Evolutionary conservation across 2,888 invertebrate genomes (phyloP).

Genomic region (Bimastos eiseni): DNA sequence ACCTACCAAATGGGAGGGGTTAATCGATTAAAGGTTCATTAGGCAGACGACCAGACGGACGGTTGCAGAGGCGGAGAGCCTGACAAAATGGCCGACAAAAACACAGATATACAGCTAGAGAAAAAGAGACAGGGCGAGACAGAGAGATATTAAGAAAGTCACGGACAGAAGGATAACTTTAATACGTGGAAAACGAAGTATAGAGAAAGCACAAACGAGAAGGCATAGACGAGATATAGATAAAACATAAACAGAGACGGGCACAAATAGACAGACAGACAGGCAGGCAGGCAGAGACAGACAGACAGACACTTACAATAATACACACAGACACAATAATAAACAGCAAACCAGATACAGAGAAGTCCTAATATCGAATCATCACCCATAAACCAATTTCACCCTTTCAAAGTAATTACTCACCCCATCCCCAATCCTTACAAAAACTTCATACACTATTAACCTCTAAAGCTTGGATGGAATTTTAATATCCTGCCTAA

Average conservation of each 20-base stretch:
- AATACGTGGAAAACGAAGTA: neutral
- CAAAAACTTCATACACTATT: neutral
- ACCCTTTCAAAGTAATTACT: neutral
- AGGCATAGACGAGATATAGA: constrained; percentile 21
- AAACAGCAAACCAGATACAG: neutral
- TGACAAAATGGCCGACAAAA: neutral
- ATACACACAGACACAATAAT: neutral
- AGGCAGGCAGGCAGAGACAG: neutral
- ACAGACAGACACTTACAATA: neutral
- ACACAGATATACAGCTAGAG: neutral
- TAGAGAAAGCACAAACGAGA: neutral
- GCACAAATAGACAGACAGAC: constrained; percentile 16
- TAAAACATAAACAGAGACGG: neutral
- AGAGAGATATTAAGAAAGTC: constrained; percentile 20
- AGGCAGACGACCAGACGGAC: neutral
- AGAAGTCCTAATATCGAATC: neutral
- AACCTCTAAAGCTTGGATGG: neutral
- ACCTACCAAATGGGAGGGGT: neutral
- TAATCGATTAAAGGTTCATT: neutral
- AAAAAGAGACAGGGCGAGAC: constrained; percentile 13
- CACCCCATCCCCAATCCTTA: neutral
- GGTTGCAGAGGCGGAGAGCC: neutral
- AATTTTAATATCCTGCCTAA: neutral
- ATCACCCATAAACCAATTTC: constrained; percentile 1
- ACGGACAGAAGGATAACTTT: constrained; percentile 8